A percentile compares a stretch with the other conserved stretches of the same genome.
phyloP scores from a whole-genome alignment of 2,888 invertebrate genomes.

The Laothoe populi region DNA sequence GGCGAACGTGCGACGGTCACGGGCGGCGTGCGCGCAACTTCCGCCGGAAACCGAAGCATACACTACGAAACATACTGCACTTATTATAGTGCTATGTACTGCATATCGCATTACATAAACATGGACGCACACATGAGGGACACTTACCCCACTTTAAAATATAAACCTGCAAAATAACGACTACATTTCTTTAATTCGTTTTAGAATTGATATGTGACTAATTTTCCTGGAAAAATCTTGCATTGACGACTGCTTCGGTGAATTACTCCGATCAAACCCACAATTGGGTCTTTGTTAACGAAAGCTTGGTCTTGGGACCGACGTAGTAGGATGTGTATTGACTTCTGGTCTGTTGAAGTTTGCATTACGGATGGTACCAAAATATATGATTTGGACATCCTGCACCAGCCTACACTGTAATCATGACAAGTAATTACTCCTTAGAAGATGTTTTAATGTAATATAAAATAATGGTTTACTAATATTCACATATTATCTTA shows the following conservation, averaged over 20 bases:
- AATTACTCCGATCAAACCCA: neutral
- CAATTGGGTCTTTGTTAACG: neutral
- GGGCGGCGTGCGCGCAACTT: conserved; percentile 78
- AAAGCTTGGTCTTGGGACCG: neutral
- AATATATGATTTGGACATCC: too few species aligned
- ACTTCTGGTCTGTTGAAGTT: too few species aligned
- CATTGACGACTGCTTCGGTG: neutral
- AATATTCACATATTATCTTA: neutral
- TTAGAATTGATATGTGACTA: neutral
- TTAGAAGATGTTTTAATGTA: too few species aligned
- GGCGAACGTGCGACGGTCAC: conserved; percentile 56
- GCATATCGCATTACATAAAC: conserved; percentile 51
- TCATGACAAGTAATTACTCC: too few species aligned
- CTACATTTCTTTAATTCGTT: too few species aligned
- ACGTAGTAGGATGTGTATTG: too few species aligned
- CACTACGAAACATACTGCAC: conserved; percentile 51
- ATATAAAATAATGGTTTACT: too few species aligned
- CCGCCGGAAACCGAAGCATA: conserved; percentile 79
- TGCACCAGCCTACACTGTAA: too few species aligned
- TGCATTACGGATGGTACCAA: too few species aligned
- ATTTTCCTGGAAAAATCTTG: neutral
- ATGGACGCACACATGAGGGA: conserved; percentile 25
- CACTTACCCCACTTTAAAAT: neutral
- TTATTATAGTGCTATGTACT: conserved; percentile 45
- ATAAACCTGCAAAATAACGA: too few species aligned